Evolutionary conservation across 1,140 invertebrate genomes (phyloP), one percentile per base, ranked within the genome.

Genomic region (Pseudomyrmex flavicornis): DNA sequence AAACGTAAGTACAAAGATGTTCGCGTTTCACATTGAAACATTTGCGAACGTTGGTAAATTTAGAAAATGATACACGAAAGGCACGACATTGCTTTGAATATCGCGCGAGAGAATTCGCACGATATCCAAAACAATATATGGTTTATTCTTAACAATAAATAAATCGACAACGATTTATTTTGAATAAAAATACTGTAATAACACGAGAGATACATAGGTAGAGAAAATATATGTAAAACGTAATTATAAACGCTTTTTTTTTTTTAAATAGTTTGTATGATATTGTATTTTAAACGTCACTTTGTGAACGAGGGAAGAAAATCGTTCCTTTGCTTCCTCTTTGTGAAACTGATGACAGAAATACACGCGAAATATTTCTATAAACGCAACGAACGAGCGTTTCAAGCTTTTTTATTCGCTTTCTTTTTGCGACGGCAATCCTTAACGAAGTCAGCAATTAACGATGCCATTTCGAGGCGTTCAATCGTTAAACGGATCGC

Each of bases 401-500:
- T 77, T 5, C 13, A 35, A 46, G 54, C 15, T 61, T 22, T 68
- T 26, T 79, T 2, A 9, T 4, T 68, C 7, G 8, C 26, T 66
- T 66, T 68, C 17, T 2, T 66, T 68, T 58, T 26, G 26, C 48
- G 65, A 79, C 46, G 13, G 35, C 66, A 59, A 70, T 58, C 5
- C n/a, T 80, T 50, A 44, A 54, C 61, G 76, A 80, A 70, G 54
- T 80, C 66, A 50, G 66, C 54, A 80, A 80, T 80, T 80, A 72
- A 22, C 54, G 66, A 5, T 80, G 65, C 54, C 54, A 72, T 80
- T 72, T 50, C 66, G 76, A 72, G 15, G 44, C 54, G 66, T 80
- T 69, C 66, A 70, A 80, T 80, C 76, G 76, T 79, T 70, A 70
- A 70, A 70, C 65, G 54, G n/a, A 80, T 80, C 54, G 54, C 65